phyloP scores from a whole-genome alignment of 1,140 invertebrate genomes.

The Leptinotarsa defecta region DNA sequence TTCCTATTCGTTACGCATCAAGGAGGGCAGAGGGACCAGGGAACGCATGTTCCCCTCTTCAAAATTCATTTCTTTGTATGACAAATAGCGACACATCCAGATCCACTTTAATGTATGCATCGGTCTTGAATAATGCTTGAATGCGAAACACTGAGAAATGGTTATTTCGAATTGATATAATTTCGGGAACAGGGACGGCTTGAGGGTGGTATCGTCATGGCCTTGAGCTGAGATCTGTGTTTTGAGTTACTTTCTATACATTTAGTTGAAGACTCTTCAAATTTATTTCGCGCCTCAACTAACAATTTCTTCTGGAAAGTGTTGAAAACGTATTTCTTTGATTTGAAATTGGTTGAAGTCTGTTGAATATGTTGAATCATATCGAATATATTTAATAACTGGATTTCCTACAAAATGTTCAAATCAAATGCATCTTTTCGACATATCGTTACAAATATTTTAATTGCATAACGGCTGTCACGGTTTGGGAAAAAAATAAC shows the following conservation, averaged over 20 bases:
- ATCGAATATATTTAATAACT: too few relatives aligned
- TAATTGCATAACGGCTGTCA: too few relatives aligned
- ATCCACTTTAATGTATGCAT: conserved; percentile 20
- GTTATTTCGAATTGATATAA: conserved; percentile 1
- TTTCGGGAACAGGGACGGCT: neutral
- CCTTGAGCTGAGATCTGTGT: neutral
- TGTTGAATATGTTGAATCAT: too few relatives aligned
- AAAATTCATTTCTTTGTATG: conserved; percentile 19
- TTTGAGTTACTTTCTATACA: neutral
- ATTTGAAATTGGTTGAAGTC: too few relatives aligned
- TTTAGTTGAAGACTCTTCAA: neutral
- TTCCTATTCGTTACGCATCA: conserved; percentile 1
- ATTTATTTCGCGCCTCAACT: too few relatives aligned
- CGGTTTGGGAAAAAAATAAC: too few relatives aligned
- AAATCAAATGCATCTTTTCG: too few relatives aligned
- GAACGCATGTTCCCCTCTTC: conserved; percentile 7
- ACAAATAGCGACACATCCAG: conserved; percentile 16
- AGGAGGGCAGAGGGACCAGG: neutral
- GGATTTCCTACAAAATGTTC: too few relatives aligned
- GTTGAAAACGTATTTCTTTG: too few relatives aligned
- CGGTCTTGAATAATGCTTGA: conserved; percentile 8
- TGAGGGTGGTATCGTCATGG: neutral
- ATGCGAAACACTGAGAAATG: conserved; percentile 8
- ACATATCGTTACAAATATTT: too few relatives aligned
- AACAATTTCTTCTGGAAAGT: too few relatives aligned